Evolutionary conservation across 2,888 invertebrate genomes (phyloP).

Genomic region (Parelbella ahira): DNA sequence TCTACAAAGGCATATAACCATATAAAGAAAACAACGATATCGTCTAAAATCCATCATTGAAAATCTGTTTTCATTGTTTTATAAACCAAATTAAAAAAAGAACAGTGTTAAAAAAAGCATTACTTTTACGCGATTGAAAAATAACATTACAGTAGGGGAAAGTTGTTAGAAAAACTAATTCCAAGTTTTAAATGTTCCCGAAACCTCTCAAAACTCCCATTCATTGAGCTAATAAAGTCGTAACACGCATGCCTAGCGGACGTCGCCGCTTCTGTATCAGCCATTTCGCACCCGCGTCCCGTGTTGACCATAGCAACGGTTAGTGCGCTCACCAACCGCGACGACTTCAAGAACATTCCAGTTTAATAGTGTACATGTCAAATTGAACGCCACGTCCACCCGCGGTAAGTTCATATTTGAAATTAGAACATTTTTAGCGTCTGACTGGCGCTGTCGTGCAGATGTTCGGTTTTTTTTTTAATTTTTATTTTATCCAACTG

Average conservation of each 20-base stretch:
- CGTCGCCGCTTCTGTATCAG: conserved; percentile 33
- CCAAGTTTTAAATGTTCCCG: conserved; percentile 15
- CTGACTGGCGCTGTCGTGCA: conserved; percentile 1
- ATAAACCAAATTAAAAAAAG: no score
- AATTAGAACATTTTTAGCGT: not conserved
- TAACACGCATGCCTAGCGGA: conserved; percentile 55
- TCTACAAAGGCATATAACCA: no score
- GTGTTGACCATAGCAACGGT: conserved; percentile 37
- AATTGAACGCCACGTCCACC: not conserved
- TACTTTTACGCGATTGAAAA: no score
- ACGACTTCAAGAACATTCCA: conserved; percentile 7
- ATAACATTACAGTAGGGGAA: no score
- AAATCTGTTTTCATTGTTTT: no score
- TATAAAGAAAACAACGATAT: no score
- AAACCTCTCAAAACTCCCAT: conserved; percentile 26
- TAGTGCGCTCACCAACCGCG: conserved; percentile 26
- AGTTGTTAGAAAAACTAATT: conserved; percentile 25
- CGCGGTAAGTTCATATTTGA: conserved; percentile 15
- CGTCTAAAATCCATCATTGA: no score
- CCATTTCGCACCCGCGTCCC: conserved; percentile 37
- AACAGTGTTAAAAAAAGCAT: no score
- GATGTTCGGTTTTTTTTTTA: not conserved
- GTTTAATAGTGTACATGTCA: conserved; percentile 9
- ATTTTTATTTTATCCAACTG: no score
- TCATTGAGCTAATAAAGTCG: conserved; percentile 33